Evolutionary conservation across 2,113 vertebrate genomes (phyloP), one percentile per base, ranked within the genome.

Genomic region (Protomyctophum bolini): DNA sequence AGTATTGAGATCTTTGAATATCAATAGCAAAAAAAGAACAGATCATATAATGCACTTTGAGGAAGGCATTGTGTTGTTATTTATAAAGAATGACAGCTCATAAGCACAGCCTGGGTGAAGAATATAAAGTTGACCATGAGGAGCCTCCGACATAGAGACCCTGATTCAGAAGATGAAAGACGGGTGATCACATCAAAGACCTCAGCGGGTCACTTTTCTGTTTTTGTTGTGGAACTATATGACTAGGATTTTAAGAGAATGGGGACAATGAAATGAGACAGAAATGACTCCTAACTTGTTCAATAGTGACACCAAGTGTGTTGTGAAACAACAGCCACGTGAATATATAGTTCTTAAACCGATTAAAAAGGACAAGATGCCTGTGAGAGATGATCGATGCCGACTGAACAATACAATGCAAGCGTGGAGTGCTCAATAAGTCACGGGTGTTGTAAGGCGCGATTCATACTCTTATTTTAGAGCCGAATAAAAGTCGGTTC

Each of bases 31-130:
- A 90, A 41, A 41, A 3, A 41, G n/a, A n/a, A n/a, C n/a, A 41
- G 4, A 86, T 73, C 72, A 66, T 85, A 11, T 12, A 33, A 91
- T 89, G 90, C 88, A 90, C 90, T 90, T 90, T 90, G 85, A 87
- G 89, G 81, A 90, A 91, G 83, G 88, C 88, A 81, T 89, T 86
- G 79, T 1, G 70, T 84, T 29, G 51, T 70, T 71, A 74, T 41
- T 41, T 70, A 89, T 77, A 88, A 90, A 65, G 54, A 75, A 80
- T 55, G 50, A 55, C 76, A 77, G 10, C 15, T 11, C 49, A 10
- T 41, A 41, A 29, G 79, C 84, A 87, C 83, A 84, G 82, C 77
- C 66, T 79, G 69, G 47, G 63, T 88, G 84, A 89, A 83, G 66
- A 82, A 86, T 82, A 78, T 1, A 12, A 46, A 63, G 28, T 75